These are phyloP conservation scores for Xanthia togata DNA, from an alignment of 2,888 invertebrate species.

Conservation along the genomic window DNA sequence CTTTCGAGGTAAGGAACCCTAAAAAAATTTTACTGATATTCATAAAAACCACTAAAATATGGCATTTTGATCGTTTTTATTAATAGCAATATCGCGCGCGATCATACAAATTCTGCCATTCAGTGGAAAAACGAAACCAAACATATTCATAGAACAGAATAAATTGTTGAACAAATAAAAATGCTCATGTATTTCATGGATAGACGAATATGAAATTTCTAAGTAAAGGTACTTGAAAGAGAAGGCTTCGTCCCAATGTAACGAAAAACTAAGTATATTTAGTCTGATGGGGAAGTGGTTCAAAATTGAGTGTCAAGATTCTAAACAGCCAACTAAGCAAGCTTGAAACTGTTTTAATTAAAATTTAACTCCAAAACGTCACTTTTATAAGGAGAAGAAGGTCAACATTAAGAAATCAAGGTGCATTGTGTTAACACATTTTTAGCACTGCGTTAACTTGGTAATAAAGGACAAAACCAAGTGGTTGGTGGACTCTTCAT, in stretches of 20 bases:
- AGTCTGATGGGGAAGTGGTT: neutral
- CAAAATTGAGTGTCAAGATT: neutral
- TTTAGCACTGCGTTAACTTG: neutral
- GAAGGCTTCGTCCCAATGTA: too few species aligned
- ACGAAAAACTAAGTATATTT: neutral
- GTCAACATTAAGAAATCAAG: neutral
- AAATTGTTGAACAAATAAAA: neutral
- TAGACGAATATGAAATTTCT: constrained; percentile 2
- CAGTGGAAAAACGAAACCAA: neutral
- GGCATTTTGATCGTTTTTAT: neutral
- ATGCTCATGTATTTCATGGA: neutral
- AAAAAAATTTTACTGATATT: neutral
- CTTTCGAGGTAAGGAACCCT: neutral
- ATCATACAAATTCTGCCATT: neutral
- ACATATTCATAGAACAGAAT: neutral
- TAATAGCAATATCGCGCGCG: neutral
- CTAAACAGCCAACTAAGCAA: neutral
- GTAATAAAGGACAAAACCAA: neutral
- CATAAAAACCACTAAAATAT: too few species aligned
- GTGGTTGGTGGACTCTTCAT: neutral
- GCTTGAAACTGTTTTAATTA: neutral
- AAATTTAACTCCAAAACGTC: neutral
- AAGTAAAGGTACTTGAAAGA: neutral
- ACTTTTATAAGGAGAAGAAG: too few species aligned
- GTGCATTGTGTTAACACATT: neutral